A percentile compares a stretch with the other conserved stretches of the same genome.
Conservation (phyloP, 2,888 invertebrate species). For the Meghimatium bilineatum region DNA sequence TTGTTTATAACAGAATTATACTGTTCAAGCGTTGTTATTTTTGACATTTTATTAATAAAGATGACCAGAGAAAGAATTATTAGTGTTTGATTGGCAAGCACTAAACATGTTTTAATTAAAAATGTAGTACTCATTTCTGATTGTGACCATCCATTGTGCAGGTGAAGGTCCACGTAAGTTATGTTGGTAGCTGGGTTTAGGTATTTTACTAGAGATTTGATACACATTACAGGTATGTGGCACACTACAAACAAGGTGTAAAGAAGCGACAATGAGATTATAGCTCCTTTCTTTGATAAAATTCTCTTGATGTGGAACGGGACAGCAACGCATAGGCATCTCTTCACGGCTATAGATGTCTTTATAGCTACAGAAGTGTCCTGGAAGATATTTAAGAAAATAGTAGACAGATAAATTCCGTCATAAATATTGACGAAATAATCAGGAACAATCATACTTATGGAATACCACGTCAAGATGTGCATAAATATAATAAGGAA, state of each 20-base stretch:
- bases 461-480: not conserved
- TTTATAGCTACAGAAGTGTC: not conserved
- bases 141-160: not conserved
- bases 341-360: not conserved
- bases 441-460: not conserved
- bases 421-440: not conserved
- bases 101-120: not conserved
- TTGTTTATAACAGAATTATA: not conserved
- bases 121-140: not conserved
- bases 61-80: not conserved
- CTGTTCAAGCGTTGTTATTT: not conserved
- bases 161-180: not conserved
- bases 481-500: not conserved
- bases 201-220: not conserved
- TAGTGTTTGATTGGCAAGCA: not conserved
- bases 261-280: not conserved
- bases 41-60: not conserved
- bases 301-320: not conserved
- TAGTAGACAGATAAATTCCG: not conserved
- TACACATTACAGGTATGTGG: not conserved
- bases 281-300: not conserved
- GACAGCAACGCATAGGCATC: not conserved
- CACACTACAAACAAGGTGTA: not conserved
- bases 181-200: not conserved
- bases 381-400: not conserved